These are phyloP conservation scores for Charina bottae DNA, from an alignment of 2,113 vertebrate genomes.

Conservation along the genomic window DNA sequence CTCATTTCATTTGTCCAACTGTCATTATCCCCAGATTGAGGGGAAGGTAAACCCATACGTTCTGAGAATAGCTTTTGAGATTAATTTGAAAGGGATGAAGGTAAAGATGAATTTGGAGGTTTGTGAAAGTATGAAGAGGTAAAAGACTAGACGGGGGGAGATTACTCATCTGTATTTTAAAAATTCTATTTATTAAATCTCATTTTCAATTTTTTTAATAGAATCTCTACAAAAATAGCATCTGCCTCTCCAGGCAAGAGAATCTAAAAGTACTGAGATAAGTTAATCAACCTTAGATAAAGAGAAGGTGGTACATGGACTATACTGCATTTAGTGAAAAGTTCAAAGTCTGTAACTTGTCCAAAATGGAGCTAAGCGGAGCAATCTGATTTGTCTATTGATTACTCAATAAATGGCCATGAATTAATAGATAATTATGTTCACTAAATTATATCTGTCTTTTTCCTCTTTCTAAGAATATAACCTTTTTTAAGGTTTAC, in stretches of 20 bases:
- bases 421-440: neutral
- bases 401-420: slow-evolving; percentile 21
- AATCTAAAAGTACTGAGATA: neutral
- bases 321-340: neutral
- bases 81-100: neutral
- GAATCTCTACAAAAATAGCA: neutral
- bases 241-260: neutral
- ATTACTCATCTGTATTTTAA: neutral
- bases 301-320: neutral
- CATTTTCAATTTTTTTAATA: neutral
- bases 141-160: neutral
- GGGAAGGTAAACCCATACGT: neutral
- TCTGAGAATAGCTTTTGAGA: neutral
- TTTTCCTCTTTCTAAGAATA: neutral
- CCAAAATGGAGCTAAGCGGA: neutral
- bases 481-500: neutral
- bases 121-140: neutral
- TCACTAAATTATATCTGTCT: neutral
- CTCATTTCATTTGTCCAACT: neutral
- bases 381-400: neutral
- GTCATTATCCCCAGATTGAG: neutral
- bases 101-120: neutral
- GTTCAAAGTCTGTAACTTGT: neutral
- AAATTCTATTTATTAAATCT: slow-evolving; percentile 10
- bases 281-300: neutral